Base-by-base conservation (phyloP, 1,140 invertebrate species). In the Lepidurus apus region DNA sequence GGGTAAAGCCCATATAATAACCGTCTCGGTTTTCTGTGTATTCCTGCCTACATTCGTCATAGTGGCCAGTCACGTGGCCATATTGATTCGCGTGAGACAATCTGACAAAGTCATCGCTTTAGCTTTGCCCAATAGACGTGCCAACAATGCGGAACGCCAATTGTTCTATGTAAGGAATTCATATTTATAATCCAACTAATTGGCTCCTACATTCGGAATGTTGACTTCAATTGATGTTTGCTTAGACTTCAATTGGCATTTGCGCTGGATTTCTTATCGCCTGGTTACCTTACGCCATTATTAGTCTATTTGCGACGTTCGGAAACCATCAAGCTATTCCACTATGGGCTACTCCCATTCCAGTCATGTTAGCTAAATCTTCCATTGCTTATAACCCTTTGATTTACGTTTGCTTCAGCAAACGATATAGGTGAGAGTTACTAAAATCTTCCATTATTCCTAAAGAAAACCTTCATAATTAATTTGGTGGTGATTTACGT, bases 321-420 rank as follows among this genome's bases (percentile, higher is more conserved):
- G 78, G 79, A 2, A 80, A 80, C 9, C 47, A 17, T 9, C 24
- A 45, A 8, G 76, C 80, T 0, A 81, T 81, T 34, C 80, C 81
- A 3, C 79, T 80, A 43, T 78, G 77, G 77, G 81, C 84, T 9
- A 80, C 79, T 43, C 79, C 79, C 34, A 79, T 86, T 6, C 86
- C 86, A 1, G 85, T 86, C 34, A 81, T 87, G 80, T 83, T 86
- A 42, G 86, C 86, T 74, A 87, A 87, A 79, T 84, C 85, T 1
- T 86, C 85, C 0, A 85, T 85, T 43, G 85, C 86, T 80, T 86
- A 86, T 77, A 87, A 87, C 78, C 86, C 86, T 3, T 79, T 87
- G 24, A 84, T 87, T 42, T 87, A 87, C 81, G 82, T 85, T n/a
- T 81, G 86, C 26, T 42, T 81, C 43, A 83, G 81, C 26, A 73